phyloP scores from a whole-genome alignment of 53 echinoderm and acorn worm genomes.

The Apostichopus leukothele region DNA sequence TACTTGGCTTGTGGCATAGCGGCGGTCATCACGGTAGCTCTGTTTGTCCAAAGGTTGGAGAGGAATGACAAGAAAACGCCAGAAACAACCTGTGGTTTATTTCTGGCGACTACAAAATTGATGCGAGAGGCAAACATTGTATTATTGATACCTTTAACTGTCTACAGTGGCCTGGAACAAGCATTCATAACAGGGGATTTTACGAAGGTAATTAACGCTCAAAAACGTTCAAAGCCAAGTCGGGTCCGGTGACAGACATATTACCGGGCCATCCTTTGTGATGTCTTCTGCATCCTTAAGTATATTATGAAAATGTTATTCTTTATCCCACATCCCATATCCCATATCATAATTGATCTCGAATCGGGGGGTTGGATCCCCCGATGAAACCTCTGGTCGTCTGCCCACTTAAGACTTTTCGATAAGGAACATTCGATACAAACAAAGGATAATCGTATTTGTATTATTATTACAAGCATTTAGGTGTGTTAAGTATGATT shows the following conservation, averaged over 20 bases:
- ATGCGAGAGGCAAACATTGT: slow-evolving; percentile 63
- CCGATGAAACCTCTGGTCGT: too few species aligned
- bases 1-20: slow-evolving; percentile 70
- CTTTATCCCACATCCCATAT: not conserved
- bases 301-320: too few species aligned
- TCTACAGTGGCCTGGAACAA: slow-evolving; percentile 89
- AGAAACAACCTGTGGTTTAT: slow-evolving; percentile 59
- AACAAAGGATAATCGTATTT: too few species aligned
- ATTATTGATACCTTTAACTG: slow-evolving; percentile 81
- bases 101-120: slow-evolving; percentile 72
- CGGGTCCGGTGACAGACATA: too few species aligned
- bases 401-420: too few species aligned
- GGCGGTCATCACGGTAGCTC: slow-evolving; percentile 60
- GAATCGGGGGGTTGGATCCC: too few species aligned
- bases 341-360: not conserved
- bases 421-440: too few species aligned
- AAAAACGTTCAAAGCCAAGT: too few species aligned
- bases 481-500: too few species aligned
- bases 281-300: too few species aligned
- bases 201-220: slow-evolving; percentile 59
- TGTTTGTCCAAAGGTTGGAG: slow-evolving; percentile 64
- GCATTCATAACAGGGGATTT: slow-evolving; percentile 92
- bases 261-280: too few species aligned
- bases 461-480: too few species aligned
- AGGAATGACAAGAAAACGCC: slow-evolving; percentile 49